phyloP scores from a whole-genome alignment of 2,113 vertebrate species.

The Nematolebias whitei region DNA sequence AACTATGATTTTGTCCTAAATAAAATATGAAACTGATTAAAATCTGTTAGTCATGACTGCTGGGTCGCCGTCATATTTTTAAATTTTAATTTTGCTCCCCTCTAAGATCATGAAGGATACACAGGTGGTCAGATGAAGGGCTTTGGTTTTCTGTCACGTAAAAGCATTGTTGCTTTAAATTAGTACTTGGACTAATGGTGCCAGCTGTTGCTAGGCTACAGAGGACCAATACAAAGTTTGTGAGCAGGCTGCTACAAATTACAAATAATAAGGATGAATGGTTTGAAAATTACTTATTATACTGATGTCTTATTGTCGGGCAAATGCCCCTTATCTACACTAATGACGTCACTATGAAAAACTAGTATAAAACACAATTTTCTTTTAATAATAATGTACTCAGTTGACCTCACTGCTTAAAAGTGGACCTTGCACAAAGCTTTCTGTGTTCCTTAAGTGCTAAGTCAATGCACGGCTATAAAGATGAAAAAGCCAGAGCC shows the following conservation, averaged over 20 bases:
- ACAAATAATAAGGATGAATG: background rate
- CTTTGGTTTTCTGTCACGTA: conserved; percentile 17
- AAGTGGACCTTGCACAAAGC: background rate
- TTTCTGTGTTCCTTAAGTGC: background rate
- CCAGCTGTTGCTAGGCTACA: conserved; percentile 10
- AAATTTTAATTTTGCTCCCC: background rate
- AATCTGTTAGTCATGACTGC: background rate
- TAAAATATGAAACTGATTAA: background rate
- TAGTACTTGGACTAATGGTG: background rate
- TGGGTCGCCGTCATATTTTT: background rate
- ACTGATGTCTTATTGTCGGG: background rate
- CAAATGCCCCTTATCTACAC: background rate
- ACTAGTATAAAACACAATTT: background rate
- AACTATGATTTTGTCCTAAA: conserved; percentile 6
- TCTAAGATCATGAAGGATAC: background rate
- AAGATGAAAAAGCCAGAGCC: background rate
- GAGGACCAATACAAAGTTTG: background rate
- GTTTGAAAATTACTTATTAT: background rate
- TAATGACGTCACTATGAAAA: background rate
- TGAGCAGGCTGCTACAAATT: conserved; percentile 1
- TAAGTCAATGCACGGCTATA: background rate
- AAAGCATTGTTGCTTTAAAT: conserved; percentile 8
- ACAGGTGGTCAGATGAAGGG: background rate
- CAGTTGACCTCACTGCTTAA: background rate
- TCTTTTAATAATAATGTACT: background rate